Percentiles rank a stretch among this genome's conserved stretches.
Conservation (phyloP, 1,140 invertebrate species). For the Zaprionus tsacasi region DNA sequence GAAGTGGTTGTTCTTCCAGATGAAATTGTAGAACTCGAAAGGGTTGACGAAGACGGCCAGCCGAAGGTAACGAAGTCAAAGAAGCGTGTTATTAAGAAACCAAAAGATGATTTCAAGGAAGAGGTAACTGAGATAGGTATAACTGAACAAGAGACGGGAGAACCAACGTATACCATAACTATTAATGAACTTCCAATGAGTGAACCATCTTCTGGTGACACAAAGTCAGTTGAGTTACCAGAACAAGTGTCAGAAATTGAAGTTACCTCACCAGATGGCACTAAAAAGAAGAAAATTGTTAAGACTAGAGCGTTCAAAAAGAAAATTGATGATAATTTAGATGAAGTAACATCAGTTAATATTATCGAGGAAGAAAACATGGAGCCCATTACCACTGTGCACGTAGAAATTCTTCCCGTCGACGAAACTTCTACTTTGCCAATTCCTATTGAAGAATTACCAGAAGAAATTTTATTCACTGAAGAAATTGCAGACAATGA, state of each 20-base stretch:
- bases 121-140: constrained; percentile 65
- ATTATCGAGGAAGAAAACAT: constrained; percentile 82
- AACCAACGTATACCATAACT: constrained; percentile 60
- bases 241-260: constrained; percentile 84
- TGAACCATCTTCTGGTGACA: constrained; percentile 25
- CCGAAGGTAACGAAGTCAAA: constrained; percentile 41
- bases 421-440: constrained; percentile 55
- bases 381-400: constrained; percentile 64
- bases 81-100: constrained; percentile 48
- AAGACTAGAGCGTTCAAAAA: constrained; percentile 76
- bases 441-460: constrained; percentile 72
- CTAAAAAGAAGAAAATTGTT: constrained; percentile 74
- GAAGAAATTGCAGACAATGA: constrained; percentile 79
- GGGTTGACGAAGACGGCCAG: constrained; percentile 29
- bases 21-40: constrained; percentile 45
- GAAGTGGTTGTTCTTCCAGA: constrained; percentile 66
- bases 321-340: constrained; percentile 58
- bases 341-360: constrained; percentile 80
- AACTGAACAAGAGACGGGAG: constrained; percentile 61
- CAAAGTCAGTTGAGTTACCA: constrained; percentile 64
- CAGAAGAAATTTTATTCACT: constrained; percentile 84
- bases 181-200: constrained; percentile 58
- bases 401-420: constrained; percentile 59
- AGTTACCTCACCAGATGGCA: constrained; percentile 68
- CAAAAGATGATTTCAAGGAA: constrained; percentile 52